Base-by-base conservation (phyloP, 2,888 invertebrate genomes). In the Tethea ocularis region DNA sequence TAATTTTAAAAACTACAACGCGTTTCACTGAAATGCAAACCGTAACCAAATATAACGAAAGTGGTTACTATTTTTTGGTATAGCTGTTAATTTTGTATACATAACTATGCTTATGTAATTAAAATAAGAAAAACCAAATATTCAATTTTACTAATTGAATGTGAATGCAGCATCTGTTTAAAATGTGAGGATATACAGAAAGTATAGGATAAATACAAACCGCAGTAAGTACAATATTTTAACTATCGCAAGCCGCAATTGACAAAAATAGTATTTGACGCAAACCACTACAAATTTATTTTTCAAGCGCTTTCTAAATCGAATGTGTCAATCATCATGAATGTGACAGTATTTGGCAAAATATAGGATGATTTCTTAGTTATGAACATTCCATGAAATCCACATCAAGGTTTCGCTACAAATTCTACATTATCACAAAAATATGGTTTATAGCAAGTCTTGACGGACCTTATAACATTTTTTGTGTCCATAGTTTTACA, bases 1-100 rank as follows among this genome's bases (percentile, higher is more conserved):
- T 46, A 63, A 52, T 63, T 57, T 67, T 61, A 71, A 63, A 68
- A 69, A 73, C 64, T 67, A 56, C 60, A 24, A 58, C 56, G 58
- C 59, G 41, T 41, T 41, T 61, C 57, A 58, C 46, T 60, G 58
- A 69, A 66, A 69, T 66, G 65, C 65, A 61, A 61, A 60, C 71
- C 67, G 74, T 72, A 76, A 77, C 72, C 71, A 68, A n/a, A n/a
- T 75, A 73, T 63, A 73, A 68, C 69, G 72, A 46, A 20, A 69
- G 36, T 63, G 63, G 69, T 70, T 69, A 74, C 61, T 46, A 66
- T 56, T 70, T 29, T 82, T 82, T 82, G 82, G 81, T 82, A 77
- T 62, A 74, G 69, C 72, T 77, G 75, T 66, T 62, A 69, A 68
- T 71, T 72, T 71, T 66, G 64, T 61, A 61, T 62, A 71, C 23